A percentile compares a stretch with the other conserved stretches of the same genome.
Conservation (phyloP, 2,797 vertebrate genomes). For the Amphiprion clarkii region DNA sequence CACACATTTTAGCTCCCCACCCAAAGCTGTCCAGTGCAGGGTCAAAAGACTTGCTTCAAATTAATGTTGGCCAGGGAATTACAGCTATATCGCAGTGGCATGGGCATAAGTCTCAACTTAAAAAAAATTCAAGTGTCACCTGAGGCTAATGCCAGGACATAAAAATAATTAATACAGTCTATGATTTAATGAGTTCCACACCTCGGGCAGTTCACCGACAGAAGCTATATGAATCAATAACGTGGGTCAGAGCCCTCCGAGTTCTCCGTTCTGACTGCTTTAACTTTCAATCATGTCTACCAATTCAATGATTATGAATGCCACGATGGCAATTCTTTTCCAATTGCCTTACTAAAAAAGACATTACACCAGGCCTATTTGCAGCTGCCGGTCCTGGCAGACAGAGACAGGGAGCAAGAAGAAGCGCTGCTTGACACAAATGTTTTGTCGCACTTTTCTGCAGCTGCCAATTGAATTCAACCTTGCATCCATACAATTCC, state of each 20-base stretch:
- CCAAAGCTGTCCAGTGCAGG: background rate
- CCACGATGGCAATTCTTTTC: conserved; percentile 72
- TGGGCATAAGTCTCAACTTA: conserved; percentile 46
- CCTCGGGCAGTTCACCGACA: conserved; percentile 65
- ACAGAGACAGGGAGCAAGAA: conserved; percentile 33
- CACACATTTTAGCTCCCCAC: background rate
- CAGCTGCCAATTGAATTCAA: conserved; percentile 38
- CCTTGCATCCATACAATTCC: conserved; percentile 26
- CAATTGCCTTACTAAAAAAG: conserved; percentile 75
- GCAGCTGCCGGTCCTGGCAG: conserved; percentile 52
- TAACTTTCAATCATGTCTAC: conserved; percentile 75
- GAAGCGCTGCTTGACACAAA: conserved; percentile 48
- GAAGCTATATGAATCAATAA: conserved; percentile 72
- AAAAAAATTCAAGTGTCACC: conserved; percentile 57
- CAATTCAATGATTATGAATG: conserved; percentile 75
- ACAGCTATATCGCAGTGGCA: conserved; percentile 22
- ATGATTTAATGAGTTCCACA: conserved; percentile 69
- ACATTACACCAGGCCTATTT: conserved; percentile 67
- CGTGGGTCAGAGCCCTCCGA: conserved; percentile 52
- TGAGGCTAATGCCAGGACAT: conserved; percentile 58
- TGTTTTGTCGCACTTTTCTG: conserved; percentile 31
- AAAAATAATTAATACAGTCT: conserved; percentile 67
- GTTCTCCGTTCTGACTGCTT: conserved; percentile 70
- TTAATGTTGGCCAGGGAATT: conserved; percentile 28
- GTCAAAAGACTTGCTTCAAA: conserved; percentile 2